Evolutionary conservation across 2,888 invertebrate species (phyloP), one percentile per base, ranked within the genome.

Genomic region (Oligia strigilis): DNA sequence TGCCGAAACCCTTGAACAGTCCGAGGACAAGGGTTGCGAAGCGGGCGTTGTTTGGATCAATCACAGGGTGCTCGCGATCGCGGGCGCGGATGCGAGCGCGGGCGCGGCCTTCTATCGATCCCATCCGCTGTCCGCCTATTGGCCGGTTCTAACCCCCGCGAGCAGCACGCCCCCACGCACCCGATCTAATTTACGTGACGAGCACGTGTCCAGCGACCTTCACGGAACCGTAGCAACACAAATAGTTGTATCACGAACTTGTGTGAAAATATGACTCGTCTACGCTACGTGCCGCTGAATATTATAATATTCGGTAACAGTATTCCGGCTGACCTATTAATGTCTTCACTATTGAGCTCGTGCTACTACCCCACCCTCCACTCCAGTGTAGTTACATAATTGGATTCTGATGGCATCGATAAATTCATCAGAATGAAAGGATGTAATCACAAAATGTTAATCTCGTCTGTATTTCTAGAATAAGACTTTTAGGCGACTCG

Each of bases 141-240:
- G 90, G 90, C 80, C 90, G 72, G 46, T 85, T 83, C 79, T 81
- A 78, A 85, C 84, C 88, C 87, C 88, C 85, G 83, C 88, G 80
- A 82, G 88, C 89, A 91, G 81, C 90, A 89, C 89, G 87, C 91
- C 91, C 90, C 87, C 85, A 85, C 86, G 86, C 86, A 84, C 84
- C 92, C 92, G 92, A 88, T 91, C 90, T 89, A 92, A 90, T 92
- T 92, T 92, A 94, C 93, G 91, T 93, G 88, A 89, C 88, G 89
- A 92, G 92, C 94, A 95, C 94, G 93, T 94, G 94, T 92, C 92
- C 87, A 82, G 85, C 92, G 93, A 93, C 93, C 94, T 94, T 94
- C 93, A 94, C 92, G 90, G 88, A 83, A 86, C 88, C 87, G 84
- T 87, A 80, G 83, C 89, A 92, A 89, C 84, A 89, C 89, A 91